These are phyloP conservation scores for Lasioglossum zephyrum DNA, from an alignment of 2,888 invertebrate genomes.

Conservation along the genomic window DNA sequence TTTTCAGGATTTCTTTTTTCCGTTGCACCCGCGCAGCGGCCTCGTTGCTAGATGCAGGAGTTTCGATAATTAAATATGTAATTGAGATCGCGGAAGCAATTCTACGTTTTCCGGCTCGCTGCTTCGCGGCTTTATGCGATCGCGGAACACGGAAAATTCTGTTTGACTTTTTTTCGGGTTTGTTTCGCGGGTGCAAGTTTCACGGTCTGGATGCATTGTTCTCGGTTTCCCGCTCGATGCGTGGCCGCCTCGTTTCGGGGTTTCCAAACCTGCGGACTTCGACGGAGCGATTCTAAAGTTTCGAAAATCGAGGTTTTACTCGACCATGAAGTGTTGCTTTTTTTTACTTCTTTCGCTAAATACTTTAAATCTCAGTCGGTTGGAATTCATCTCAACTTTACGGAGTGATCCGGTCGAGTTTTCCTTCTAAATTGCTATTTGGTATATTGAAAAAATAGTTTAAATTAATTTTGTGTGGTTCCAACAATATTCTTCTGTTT, in stretches of 20 bases:
- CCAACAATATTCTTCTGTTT: not conserved
- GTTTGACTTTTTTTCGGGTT: not conserved
- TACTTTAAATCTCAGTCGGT: not conserved
- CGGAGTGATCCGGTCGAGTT: too few species aligned
- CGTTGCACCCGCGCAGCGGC: not conserved
- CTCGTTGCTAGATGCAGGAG: conserved; percentile 4
- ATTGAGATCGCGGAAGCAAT: conserved; percentile 35
- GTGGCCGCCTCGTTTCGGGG: not conserved
- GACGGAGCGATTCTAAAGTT: not conserved
- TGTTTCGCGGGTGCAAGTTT: not conserved
- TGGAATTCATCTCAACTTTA: not conserved
- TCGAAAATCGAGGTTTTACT: not conserved
- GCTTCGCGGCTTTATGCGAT: not conserved
- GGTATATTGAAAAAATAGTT: not conserved
- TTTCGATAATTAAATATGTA: conserved; percentile 52
- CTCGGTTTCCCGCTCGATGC: not conserved
- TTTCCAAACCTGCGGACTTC: not conserved
- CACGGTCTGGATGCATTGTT: not conserved
- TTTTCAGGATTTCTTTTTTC: conserved; percentile 27
- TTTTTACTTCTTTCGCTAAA: not conserved
- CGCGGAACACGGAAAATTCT: not conserved
- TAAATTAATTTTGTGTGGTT: not conserved
- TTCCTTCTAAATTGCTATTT: too few species aligned
- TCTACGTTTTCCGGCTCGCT: conserved; percentile 5
- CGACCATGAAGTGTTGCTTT: not conserved